phyloP scores from a whole-genome alignment of 2,888 invertebrate species.

The Amiota communis region DNA sequence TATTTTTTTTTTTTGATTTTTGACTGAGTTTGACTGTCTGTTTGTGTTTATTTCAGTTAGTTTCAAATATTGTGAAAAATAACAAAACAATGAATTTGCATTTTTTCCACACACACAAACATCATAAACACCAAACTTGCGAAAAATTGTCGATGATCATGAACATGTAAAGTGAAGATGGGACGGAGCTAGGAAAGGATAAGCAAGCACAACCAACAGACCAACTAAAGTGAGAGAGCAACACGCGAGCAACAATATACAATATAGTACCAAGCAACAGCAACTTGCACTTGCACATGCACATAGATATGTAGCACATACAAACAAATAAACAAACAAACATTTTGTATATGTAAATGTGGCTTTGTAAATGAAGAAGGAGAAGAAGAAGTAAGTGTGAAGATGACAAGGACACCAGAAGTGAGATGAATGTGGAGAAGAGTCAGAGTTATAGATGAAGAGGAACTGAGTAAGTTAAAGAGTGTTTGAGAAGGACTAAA shows the following conservation, averaged over 20 bases:
- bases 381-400: too few species aligned
- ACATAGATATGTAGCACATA: too few species aligned
- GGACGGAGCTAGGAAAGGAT: slow-evolving; percentile 23
- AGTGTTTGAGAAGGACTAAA: too few species aligned
- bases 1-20: not conserved
- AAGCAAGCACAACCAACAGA: slow-evolving; percentile 32
- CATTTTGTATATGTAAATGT: not conserved
- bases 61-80: slow-evolving; percentile 60
- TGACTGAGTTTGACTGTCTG: slow-evolving; percentile 4
- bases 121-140: slow-evolving; percentile 31
- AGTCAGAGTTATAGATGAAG: not conserved
- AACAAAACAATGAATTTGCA: slow-evolving; percentile 63
- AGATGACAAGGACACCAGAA: too few species aligned
- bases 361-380: not conserved
- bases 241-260: not conserved
- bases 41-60: slow-evolving; percentile 17
- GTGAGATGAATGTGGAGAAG: too few species aligned
- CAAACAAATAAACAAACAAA: too few species aligned
- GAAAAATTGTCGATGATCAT: slow-evolving; percentile 9
- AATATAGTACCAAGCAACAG: too few species aligned
- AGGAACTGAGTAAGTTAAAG: not conserved
- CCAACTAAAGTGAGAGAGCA: not conserved
- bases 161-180: not conserved
- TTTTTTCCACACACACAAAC: slow-evolving; percentile 41
- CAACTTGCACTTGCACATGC: too few species aligned